A percentile compares a stretch with the other conserved stretches of the same genome.
phyloP scores from a whole-genome alignment of 2,113 vertebrate genomes.

The Geococcyx californianus region DNA sequence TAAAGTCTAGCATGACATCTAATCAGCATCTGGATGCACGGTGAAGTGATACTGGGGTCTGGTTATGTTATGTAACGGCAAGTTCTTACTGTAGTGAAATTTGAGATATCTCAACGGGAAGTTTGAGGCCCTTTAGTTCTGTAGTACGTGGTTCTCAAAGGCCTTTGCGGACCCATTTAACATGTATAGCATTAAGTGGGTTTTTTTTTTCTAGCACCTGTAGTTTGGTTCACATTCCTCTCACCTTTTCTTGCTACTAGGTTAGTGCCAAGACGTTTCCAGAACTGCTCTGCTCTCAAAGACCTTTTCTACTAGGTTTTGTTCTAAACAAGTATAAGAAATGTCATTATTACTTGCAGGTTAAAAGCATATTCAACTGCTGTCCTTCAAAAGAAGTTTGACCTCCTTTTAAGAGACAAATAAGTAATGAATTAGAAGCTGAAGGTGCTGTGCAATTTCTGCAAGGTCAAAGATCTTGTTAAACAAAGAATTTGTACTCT shows the following conservation, averaged over 20 bases:
- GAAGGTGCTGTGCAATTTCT: not conserved
- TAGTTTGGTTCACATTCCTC: conserved; percentile 26
- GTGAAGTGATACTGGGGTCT: conserved; percentile 10
- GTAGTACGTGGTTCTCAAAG: conserved; percentile 18
- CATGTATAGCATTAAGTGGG: not conserved
- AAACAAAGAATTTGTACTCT: not conserved
- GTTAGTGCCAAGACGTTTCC: not conserved
- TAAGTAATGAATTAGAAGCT: not conserved
- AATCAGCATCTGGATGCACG: conserved; percentile 26
- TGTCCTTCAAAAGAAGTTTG: not conserved
- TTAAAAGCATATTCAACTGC: not conserved
- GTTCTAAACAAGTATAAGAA: not conserved
- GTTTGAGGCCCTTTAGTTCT: conserved; percentile 28
- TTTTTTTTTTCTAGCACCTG: conserved; percentile 25
- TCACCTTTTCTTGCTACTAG: not conserved
- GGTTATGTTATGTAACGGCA: conserved; percentile 10
- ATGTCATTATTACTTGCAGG: not conserved
- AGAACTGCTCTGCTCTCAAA: not conserved
- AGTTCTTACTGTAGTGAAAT: conserved; percentile 42
- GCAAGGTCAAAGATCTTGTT: not conserved
- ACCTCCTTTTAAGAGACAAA: not conserved
- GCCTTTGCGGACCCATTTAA: conserved; percentile 26
- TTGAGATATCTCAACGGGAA: conserved; percentile 33
- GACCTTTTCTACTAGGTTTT: not conserved
- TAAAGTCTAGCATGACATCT: not conserved